These are phyloP conservation scores for Brachionus rubens DNA, from an alignment of 1,140 invertebrate species.

Conservation along the genomic window DNA sequence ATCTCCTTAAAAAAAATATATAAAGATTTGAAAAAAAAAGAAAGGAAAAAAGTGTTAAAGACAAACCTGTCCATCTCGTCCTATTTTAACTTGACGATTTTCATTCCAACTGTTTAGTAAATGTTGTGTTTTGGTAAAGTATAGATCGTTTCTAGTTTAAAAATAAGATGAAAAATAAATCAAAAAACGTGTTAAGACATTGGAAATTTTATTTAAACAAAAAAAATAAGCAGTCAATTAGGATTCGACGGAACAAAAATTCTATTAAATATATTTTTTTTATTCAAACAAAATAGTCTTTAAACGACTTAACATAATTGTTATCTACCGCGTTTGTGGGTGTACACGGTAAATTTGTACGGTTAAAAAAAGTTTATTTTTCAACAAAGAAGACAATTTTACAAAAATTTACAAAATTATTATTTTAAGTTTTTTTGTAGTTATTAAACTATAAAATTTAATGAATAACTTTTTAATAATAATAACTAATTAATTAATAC, in stretches of 20 bases:
- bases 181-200: background rate
- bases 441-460: background rate
- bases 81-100: constrained; percentile 96
- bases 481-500: constrained; percentile 42
- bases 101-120: constrained; percentile 97
- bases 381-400: too few relatives aligned
- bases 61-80: constrained; percentile 79
- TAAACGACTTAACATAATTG: too few relatives aligned
- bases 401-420: too few relatives aligned
- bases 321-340: too few relatives aligned
- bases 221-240: too few relatives aligned
- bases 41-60: background rate
- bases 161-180: constrained; percentile 5
- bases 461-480: background rate
- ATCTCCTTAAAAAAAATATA: constrained; percentile 70
- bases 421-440: constrained; percentile 27
- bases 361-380: too few relatives aligned
- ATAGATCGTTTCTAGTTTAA: constrained; percentile 75
- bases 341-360: too few relatives aligned
- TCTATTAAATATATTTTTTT: too few relatives aligned
- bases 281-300: too few relatives aligned
- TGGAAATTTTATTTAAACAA: background rate
- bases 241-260: too few relatives aligned
- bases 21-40: constrained; percentile 42
- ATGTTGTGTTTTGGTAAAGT: constrained; percentile 85